These are phyloP conservation scores for Triops cancriformis DNA, from an alignment of 1,140 invertebrate genomes.

Conservation along the genomic window DNA sequence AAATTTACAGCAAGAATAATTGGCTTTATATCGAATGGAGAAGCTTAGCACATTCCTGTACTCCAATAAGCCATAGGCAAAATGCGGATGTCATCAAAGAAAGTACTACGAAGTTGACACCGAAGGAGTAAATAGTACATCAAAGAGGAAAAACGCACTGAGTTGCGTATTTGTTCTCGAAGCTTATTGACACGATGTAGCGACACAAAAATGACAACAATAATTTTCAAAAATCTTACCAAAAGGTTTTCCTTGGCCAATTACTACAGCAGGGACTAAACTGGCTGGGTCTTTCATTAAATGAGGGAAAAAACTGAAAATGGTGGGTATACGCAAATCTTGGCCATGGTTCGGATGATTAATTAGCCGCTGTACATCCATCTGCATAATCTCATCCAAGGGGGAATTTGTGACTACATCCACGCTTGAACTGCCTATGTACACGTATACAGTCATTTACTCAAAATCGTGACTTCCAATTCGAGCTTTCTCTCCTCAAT, in stretches of 20 bases:
- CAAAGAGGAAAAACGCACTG: too few relatives aligned
- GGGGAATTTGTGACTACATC: background rate
- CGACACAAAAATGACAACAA: constrained; percentile 17
- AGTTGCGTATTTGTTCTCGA: too few relatives aligned
- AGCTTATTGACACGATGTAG: background rate
- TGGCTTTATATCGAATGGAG: too few relatives aligned
- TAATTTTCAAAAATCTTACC: constrained; percentile 39
- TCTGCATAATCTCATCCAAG: background rate
- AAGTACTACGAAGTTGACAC: too few relatives aligned
- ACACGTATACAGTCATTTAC: background rate
- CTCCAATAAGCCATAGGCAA: too few relatives aligned
- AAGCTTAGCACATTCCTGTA: too few relatives aligned
- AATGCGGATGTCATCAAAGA: too few relatives aligned
- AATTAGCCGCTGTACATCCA: constrained; percentile 7
- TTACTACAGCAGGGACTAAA: constrained; percentile 64
- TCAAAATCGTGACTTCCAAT: too few relatives aligned
- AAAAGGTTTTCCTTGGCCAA: constrained; percentile 62
- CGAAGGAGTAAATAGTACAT: too few relatives aligned
- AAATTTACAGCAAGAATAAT: too few relatives aligned
- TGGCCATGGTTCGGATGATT: constrained; percentile 25
- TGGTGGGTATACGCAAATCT: constrained; percentile 56
- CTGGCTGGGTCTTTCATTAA: constrained; percentile 67
- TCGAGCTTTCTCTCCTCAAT: too few relatives aligned
- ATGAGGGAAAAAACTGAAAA: constrained; percentile 81
- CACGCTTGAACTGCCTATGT: background rate